phyloP scores from a whole-genome alignment of 1,140 invertebrate species.

The Choristoneura fumiferana region DNA sequence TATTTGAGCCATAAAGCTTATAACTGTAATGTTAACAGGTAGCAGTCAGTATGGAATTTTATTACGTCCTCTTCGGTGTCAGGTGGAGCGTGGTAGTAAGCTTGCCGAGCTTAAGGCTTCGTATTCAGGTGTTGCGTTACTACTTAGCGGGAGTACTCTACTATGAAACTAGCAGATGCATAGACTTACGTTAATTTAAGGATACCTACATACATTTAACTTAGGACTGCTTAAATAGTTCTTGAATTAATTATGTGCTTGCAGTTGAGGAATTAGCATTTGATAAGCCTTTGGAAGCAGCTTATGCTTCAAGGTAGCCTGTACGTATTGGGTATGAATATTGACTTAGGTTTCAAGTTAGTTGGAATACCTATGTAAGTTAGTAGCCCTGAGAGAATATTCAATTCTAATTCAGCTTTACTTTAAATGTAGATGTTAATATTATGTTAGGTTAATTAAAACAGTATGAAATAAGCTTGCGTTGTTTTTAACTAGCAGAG shows the following conservation, averaged over 20 bases:
- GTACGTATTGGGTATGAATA: too few species aligned
- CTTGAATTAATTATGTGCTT: neutral
- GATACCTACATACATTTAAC: neutral
- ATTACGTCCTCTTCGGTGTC: constrained; percentile 1
- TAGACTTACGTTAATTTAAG: neutral
- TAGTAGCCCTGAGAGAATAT: too few species aligned
- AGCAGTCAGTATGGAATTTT: neutral
- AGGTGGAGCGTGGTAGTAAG: constrained; percentile 7
- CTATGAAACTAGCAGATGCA: neutral
- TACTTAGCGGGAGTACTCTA: neutral
- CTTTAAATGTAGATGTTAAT: too few species aligned
- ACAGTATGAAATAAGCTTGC: too few species aligned
- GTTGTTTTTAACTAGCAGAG: too few species aligned
- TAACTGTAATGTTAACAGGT: neutral
- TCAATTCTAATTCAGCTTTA: too few species aligned
- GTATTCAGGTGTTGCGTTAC: constrained; percentile 1
- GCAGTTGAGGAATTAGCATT: neutral
- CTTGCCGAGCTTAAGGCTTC: constrained; percentile 5
- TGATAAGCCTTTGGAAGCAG: constrained; percentile 10
- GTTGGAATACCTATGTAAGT: too few species aligned
- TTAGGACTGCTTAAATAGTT: neutral
- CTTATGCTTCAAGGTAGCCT: neutral
- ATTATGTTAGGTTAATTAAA: too few species aligned
- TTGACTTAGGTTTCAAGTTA: too few species aligned
- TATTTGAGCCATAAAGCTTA: neutral